These are phyloP conservation scores for Seriola rivoliana DNA, from an alignment of 2,113 vertebrate species.

Conservation along the genomic window DNA sequence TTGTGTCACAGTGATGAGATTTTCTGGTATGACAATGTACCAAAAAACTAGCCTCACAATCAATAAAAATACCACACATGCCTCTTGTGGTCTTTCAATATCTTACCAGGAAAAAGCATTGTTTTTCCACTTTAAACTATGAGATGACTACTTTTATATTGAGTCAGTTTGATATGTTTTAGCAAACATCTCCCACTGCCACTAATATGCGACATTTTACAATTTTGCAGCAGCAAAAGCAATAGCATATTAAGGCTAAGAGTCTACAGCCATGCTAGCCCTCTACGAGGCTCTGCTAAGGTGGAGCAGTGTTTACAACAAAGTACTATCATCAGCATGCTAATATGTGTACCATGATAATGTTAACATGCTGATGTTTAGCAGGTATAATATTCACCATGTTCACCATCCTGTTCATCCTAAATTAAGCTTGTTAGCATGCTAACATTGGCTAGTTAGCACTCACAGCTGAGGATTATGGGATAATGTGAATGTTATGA, in stretches of 20 bases:
- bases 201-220: not conserved
- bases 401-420: not conserved
- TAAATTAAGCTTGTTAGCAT: not conserved
- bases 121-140: not conserved
- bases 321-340: not conserved
- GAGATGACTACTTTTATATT: not conserved
- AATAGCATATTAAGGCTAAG: not conserved
- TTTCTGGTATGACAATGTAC: not conserved
- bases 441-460: not conserved
- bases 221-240: not conserved
- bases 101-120: not conserved
- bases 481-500: not conserved
- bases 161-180: not conserved
- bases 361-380: not conserved
- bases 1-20: slow-evolving; percentile 12
- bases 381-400: not conserved
- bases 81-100: not conserved
- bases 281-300: not conserved
- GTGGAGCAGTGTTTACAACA: not conserved
- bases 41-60: not conserved
- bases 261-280: not conserved
- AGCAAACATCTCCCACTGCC: not conserved
- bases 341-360: not conserved
- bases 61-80: not conserved
- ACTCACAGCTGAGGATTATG: not conserved